These are phyloP conservation scores for Drosophila hamatofila DNA, from an alignment of 2,888 invertebrate species.

Conservation along the genomic window DNA sequence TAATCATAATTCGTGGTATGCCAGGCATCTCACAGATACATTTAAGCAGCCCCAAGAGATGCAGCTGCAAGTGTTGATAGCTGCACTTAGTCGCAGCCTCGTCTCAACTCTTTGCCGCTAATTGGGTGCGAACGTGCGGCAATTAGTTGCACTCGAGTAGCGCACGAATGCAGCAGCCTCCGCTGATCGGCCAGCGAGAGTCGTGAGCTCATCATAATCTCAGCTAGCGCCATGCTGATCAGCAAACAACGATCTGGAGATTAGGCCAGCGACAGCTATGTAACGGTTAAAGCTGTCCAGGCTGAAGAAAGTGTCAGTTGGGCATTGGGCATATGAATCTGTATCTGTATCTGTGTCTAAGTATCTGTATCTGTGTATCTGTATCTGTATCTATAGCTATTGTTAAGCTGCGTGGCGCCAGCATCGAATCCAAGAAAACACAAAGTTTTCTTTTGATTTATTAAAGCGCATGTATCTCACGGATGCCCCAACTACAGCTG, in stretches of 20 bases:
- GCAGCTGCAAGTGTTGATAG: constrained; percentile 76
- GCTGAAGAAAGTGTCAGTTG: constrained; percentile 69
- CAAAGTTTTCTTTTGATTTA: constrained; percentile 66
- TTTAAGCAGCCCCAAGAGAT: constrained; percentile 4
- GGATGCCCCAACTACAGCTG: constrained; percentile 27
- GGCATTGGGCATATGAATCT: constrained; percentile 20
- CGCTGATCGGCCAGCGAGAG: constrained; percentile 1
- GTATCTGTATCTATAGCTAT: constrained; percentile 36
- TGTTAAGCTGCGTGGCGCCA: constrained; percentile 73
- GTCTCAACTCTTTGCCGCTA: constrained; percentile 73
- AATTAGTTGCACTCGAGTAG: constrained; percentile 77
- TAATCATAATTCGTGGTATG: constrained; percentile 62
- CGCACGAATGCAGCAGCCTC: constrained; percentile 63
- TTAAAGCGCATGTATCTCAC: constrained; percentile 64
- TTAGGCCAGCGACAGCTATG: constrained; percentile 48
- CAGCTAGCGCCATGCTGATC: constrained; percentile 73
- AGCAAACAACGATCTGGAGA: constrained; percentile 39
- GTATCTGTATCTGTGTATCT: constrained; percentile 18
- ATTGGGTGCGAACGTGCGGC: constrained; percentile 81
- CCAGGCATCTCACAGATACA: constrained; percentile 15
- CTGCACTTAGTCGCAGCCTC: constrained; percentile 74
- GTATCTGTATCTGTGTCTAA: constrained; percentile 24
- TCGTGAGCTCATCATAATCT: constrained; percentile 70
- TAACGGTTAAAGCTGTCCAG: constrained; percentile 64
- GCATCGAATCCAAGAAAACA: constrained; percentile 38